Conservation (phyloP, 2,113 vertebrate genomes). For the Hippocampus barbouri region DNA sequence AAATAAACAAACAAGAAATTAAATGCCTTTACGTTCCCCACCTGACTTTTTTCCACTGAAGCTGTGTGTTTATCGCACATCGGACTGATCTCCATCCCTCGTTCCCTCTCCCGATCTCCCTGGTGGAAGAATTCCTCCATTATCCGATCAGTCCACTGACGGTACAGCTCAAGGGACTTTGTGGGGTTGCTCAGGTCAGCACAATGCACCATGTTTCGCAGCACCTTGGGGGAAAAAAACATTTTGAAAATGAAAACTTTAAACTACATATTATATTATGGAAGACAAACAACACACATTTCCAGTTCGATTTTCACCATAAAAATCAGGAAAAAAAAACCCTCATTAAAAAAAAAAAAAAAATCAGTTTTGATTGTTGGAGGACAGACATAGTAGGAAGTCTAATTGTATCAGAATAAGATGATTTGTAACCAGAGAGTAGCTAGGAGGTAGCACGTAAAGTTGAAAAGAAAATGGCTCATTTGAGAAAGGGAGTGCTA, state of each 20-base stretch:
- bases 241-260: not conserved
- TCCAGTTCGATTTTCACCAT: not conserved
- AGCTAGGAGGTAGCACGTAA: conserved; percentile 3
- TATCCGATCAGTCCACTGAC: conserved; percentile 97
- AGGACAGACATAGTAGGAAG: not conserved
- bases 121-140: conserved; percentile 99
- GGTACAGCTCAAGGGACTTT: conserved; percentile 94
- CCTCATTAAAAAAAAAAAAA: too few relatives aligned
- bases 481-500: conserved; percentile 20
- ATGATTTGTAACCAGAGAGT: not conserved
- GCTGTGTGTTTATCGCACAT: conserved; percentile 99
- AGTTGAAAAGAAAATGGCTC: conserved; percentile 25
- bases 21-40: conserved; percentile 46
- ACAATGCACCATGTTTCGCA: conserved; percentile 98
- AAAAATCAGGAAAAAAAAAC: not conserved
- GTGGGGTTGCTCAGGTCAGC: conserved; percentile 97
- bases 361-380: not conserved
- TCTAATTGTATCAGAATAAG: conserved; percentile 5
- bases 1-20: too few relatives aligned
- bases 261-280: not conserved
- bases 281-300: not conserved
- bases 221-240: conserved; percentile 73
- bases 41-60: conserved; percentile 98
- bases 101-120: conserved; percentile 91
- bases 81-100: conserved; percentile 97